Evolutionary conservation across 2,797 vertebrate genomes (phyloP).

Genomic region (Sebastes cheni): DNA sequence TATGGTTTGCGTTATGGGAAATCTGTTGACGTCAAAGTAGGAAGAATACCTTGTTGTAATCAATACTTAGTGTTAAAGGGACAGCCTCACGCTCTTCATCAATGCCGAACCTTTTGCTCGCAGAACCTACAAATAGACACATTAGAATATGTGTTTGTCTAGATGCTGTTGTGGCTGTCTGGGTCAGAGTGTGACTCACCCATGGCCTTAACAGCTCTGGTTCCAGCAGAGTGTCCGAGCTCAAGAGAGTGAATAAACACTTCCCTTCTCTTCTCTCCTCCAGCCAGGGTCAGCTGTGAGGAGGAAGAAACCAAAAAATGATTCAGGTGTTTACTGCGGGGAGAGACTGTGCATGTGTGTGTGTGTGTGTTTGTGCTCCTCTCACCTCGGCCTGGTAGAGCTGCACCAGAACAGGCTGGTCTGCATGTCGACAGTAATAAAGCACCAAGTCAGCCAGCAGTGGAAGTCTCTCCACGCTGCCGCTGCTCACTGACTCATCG

Average conservation of each 20-base stretch:
- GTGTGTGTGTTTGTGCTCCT: not conserved
- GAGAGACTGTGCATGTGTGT: not conserved
- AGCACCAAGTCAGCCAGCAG: constrained; percentile 95
- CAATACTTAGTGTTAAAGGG: constrained; percentile 90
- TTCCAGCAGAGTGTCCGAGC: constrained; percentile 92
- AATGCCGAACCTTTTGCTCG: constrained; percentile 93
- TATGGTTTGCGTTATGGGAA: not conserved
- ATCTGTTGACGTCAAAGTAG: not conserved
- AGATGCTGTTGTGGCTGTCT: not conserved
- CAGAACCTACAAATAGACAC: constrained; percentile 82
- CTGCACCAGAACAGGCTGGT: constrained; percentile 88
- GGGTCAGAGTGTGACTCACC: constrained; percentile 77
- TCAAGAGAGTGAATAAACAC: constrained; percentile 96
- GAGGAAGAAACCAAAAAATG: not conserved
- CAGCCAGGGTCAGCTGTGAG: constrained; percentile 89
- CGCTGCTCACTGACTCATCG: constrained; percentile 52
- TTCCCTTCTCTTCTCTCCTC: constrained; percentile 88
- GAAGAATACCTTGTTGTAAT: constrained; percentile 89
- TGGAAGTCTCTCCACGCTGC: constrained; percentile 76
- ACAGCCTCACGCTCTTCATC: constrained; percentile 92
- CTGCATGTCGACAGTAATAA: constrained; percentile 93
- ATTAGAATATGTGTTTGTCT: not conserved
- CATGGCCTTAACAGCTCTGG: constrained; percentile 92
- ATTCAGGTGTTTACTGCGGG: not conserved
- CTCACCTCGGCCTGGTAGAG: constrained; percentile 94